Conservation (phyloP, 1,140 invertebrate genomes). For the Drosophila arizonae region DNA sequence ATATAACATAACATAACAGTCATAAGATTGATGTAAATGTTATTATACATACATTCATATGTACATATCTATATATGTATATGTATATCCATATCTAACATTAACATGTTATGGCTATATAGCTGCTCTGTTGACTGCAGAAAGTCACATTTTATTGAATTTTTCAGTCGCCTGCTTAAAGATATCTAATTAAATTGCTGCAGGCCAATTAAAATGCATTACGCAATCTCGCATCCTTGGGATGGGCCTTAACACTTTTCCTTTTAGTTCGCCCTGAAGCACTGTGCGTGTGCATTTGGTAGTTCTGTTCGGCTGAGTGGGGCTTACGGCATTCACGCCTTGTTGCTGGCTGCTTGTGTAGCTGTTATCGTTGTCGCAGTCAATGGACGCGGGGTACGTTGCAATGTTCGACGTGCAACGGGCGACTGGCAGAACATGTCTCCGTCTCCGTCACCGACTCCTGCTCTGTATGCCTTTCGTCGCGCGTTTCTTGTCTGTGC, state of each 20-base stretch:
- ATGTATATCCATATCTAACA: too few relatives aligned
- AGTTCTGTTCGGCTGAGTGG: conserved; percentile 5
- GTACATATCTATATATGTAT: too few relatives aligned
- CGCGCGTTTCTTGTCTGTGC: conserved; percentile 39
- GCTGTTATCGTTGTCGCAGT: conserved; percentile 70
- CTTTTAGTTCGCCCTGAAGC: conserved; percentile 15
- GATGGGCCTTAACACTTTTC: conserved; percentile 19
- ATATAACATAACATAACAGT: background rate
- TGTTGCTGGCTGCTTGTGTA: conserved; percentile 66
- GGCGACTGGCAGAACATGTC: conserved; percentile 54
- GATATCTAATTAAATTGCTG: conserved; percentile 2
- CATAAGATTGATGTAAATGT: too few relatives aligned
- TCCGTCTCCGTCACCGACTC: background rate
- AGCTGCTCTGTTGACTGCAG: background rate
- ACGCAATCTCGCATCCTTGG: background rate
- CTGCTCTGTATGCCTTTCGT: conserved; percentile 29
- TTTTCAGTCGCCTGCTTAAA: background rate
- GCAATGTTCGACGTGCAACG: conserved; percentile 6
- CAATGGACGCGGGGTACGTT: background rate
- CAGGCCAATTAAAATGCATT: background rate
- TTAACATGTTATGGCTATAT: too few relatives aligned
- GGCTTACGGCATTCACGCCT: conserved; percentile 78
- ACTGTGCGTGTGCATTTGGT: conserved; percentile 30
- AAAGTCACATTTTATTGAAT: background rate
- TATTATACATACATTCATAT: too few relatives aligned